Conservation (phyloP, 2,113 vertebrate genomes). For the Epinephelus fuscoguttatus region DNA sequence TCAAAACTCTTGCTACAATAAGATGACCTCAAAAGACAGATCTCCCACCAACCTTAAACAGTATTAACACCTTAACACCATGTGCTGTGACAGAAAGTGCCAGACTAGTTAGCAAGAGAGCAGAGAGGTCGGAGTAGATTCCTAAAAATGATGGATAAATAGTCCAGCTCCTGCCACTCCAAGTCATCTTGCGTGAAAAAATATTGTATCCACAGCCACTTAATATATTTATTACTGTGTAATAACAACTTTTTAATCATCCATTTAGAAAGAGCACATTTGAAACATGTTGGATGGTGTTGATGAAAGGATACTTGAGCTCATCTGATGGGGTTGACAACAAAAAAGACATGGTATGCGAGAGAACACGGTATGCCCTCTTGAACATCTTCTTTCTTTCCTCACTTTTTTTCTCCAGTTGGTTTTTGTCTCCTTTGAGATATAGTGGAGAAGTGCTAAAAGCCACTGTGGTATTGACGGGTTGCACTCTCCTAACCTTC, state of each 20-base stretch:
- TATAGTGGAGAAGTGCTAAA: slow-evolving; percentile 68
- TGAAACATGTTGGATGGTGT: background rate
- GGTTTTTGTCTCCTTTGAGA: slow-evolving; percentile 44
- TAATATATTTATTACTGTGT: background rate
- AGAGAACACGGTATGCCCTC: slow-evolving; percentile 10
- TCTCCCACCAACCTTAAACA: background rate
- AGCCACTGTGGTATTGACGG: slow-evolving; percentile 54
- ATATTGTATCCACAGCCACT: background rate
- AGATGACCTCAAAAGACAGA: background rate
- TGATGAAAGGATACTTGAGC: background rate
- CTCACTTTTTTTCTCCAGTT: slow-evolving; percentile 34
- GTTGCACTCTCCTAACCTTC: slow-evolving; percentile 33
- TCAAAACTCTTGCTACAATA: too few species aligned
- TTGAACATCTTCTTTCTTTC: slow-evolving; percentile 29
- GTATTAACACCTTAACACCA: background rate
- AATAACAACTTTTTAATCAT: background rate
- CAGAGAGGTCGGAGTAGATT: background rate
- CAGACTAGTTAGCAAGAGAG: background rate
- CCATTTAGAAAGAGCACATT: background rate
- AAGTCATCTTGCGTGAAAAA: background rate
- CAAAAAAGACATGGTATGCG: background rate
- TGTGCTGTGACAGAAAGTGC: background rate
- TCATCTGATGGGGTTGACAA: background rate
- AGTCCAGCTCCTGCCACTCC: background rate
- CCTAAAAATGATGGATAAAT: background rate